A percentile compares a stretch with the other conserved stretches of the same genome.
These are phyloP conservation scores for Drosophila paramelanica DNA, from an alignment of 2,888 invertebrate genomes.

Conservation along the genomic window DNA sequence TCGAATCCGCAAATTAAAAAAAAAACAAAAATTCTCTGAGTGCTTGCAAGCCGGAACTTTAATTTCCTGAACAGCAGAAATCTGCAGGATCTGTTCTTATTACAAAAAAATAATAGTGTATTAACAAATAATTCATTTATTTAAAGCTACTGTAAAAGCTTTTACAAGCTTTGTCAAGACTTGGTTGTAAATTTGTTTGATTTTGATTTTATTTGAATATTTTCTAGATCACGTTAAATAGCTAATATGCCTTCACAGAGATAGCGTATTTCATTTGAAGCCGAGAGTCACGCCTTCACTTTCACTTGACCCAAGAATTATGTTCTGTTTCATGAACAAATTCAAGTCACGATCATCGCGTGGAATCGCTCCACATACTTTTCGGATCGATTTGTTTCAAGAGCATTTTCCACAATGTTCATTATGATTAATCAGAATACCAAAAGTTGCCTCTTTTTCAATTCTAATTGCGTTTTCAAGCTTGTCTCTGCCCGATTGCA, in stretches of 20 bases:
- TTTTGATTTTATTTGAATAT: too few relatives aligned
- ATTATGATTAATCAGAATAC: conserved; percentile 54
- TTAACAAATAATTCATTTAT: too few relatives aligned
- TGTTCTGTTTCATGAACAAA: conserved; percentile 9
- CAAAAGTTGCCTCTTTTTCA: conserved; percentile 31
- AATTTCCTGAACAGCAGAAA: too few relatives aligned
- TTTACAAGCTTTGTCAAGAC: background rate
- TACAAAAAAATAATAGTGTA: too few relatives aligned
- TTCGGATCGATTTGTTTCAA: conserved; percentile 19
- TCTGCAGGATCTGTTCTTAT: too few relatives aligned
- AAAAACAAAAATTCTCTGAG: too few relatives aligned
- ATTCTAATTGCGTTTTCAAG: conserved; percentile 33
- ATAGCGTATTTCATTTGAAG: background rate
- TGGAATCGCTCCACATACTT: background rate
- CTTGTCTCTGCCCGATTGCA: conserved; percentile 13
- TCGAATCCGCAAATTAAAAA: too few relatives aligned
- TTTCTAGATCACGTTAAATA: background rate
- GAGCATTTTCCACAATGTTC: conserved; percentile 23
- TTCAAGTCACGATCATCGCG: conserved; percentile 55
- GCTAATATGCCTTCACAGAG: background rate
- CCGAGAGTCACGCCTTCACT: conserved; percentile 47
- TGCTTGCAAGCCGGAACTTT: too few relatives aligned
- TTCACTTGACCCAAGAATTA: conserved; percentile 49
- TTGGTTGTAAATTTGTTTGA: too few relatives aligned
- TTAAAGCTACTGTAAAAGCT: background rate